Base-by-base conservation (phyloP, 92 coral and sea anemone species). In the Isaurus tuberculatus region DNA sequence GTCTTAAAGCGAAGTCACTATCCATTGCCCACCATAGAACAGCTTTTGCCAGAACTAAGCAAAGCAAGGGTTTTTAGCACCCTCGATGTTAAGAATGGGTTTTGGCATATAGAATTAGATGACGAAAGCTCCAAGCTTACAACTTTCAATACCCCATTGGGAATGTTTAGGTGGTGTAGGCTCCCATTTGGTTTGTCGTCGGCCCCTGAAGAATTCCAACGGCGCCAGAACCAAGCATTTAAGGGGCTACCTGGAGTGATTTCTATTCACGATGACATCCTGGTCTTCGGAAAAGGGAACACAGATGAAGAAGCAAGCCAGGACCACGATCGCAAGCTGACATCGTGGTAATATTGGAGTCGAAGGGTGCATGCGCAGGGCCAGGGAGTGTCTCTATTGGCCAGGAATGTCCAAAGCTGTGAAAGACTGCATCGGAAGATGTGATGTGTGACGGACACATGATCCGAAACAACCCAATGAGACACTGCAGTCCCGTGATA, bases 181-280 rank as follows among this genome's bases (percentile, higher is more conserved):
- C 58, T 49, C 58, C 58, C 58, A 49, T 13, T 49, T 29, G 44
- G 72, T 72, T 27, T 40, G 8, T 80, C 5, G 22, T 19, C 22
- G 20, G 88, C 90, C 16, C 72, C 89, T 28, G 89, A 86, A 66
- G 87, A 70, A 42, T 86, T 86, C 70, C 69, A 80, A 63, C 37
- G 83, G 58, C 44, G 72, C 66, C 83, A 77, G 55, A 72, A 77
- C 20, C 66, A 77, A 43, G 83, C 72, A 31, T n/a, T n/a, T n/a
- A n/a, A n/a, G n/a, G n/a, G n/a, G n/a, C n/a, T n/a, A n/a, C n/a
- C n/a, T n/a, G n/a, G n/a, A n/a, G n/a, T n/a, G n/a, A n/a, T n/a
- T n/a, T n/a, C n/a, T n/a, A n/a, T n/a, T n/a, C n/a, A n/a, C n/a
- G n/a, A n/a, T n/a, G n/a, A n/a, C n/a, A n/a, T n/a, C n/a, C n/a